Percentiles rank a stretch among this genome's conserved stretches.
Evolutionary conservation across 2,797 vertebrate species (phyloP).

Genomic region (Astyanax mexicanus): DNA sequence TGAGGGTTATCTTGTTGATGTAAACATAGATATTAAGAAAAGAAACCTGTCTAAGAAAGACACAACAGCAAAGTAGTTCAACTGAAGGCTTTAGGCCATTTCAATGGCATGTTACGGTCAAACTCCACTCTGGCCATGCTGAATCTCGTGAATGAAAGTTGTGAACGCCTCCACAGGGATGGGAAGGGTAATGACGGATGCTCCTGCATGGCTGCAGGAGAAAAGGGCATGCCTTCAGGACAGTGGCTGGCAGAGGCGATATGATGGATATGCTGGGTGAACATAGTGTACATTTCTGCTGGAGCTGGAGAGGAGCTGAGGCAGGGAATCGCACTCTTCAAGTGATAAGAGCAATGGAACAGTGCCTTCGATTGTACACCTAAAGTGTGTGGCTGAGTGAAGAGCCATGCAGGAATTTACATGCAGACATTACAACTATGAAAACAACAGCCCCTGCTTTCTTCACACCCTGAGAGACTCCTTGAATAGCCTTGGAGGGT

Average conservation of each 20-base stretch:
- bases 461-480: conserved; percentile 42
- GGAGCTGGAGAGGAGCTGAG: conserved; percentile 70
- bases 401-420: conserved; percentile 73
- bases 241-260: conserved; percentile 52
- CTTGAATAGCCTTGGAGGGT: conserved; percentile 37
- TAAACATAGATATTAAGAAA: neutral
- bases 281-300: conserved; percentile 78
- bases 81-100: neutral
- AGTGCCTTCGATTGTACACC: conserved; percentile 72
- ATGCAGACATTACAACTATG: conserved; percentile 59
- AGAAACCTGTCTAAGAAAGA: neutral
- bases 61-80: neutral
- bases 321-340: conserved; percentile 63
- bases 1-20: conserved; percentile 1
- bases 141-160: neutral
- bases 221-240: conserved; percentile 32
- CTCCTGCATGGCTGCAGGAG: conserved; percentile 23
- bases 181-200: conserved; percentile 5
- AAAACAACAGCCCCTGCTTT: conserved; percentile 63
- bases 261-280: conserved; percentile 72
- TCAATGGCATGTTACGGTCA: neutral
- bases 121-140: neutral
- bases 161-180: neutral
- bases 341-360: conserved; percentile 77
- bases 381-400: conserved; percentile 64